phyloP scores from a whole-genome alignment of 30 jellyfish, hydroid and myxozoan genomes.

The Hydra vulgaris region DNA sequence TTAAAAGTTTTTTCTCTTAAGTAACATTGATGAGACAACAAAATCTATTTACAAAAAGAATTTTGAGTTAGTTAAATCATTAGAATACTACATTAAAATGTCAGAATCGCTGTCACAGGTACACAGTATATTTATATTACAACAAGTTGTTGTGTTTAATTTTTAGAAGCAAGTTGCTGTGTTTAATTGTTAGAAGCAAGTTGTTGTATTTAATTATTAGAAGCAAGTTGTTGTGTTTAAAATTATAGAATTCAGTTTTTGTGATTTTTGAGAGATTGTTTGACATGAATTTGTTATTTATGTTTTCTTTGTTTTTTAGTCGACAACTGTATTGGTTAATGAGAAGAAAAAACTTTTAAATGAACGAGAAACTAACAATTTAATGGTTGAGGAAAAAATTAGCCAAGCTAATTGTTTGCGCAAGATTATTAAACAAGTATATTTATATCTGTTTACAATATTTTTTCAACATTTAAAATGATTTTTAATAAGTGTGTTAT shows the following conservation, averaged over 20 bases:
- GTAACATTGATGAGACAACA: conserved; percentile 94
- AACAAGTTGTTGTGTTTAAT: too few relatives aligned
- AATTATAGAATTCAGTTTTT: too few relatives aligned
- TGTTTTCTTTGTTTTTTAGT: conserved; percentile 33
- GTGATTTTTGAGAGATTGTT: too few relatives aligned
- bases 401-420: conserved; percentile 38
- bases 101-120: conserved; percentile 63
- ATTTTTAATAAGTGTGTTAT: too few relatives aligned
- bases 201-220: too few relatives aligned
- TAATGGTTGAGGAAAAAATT: conserved; percentile 75
- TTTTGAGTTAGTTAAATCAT: conserved; percentile 65
- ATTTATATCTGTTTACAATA: too few relatives aligned
- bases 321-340: conserved; percentile 36
- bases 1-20: background rate
- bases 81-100: conserved; percentile 49
- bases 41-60: conserved; percentile 72
- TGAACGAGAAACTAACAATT: conserved; percentile 68
- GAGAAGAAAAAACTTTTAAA: conserved; percentile 48
- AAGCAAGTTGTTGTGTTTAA: too few relatives aligned
- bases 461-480: too few relatives aligned
- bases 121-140: background rate
- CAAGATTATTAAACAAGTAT: conserved; percentile 53
- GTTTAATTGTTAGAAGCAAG: too few relatives aligned
- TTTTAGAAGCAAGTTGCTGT: too few relatives aligned
- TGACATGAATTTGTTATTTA: too few relatives aligned